Conservation (phyloP, 2,888 invertebrate species). For the Morpho deidamia region DNA sequence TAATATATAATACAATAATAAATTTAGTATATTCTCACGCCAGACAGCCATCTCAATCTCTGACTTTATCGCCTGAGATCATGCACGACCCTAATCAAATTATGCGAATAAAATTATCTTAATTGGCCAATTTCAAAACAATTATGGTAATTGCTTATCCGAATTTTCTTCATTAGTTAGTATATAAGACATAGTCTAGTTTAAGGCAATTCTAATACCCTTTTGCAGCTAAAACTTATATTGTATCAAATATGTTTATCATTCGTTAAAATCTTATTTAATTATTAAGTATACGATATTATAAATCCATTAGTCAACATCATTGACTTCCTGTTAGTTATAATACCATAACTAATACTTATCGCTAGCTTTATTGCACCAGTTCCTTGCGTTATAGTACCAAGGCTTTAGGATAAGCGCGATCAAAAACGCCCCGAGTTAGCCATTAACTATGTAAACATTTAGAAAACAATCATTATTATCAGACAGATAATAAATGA, state of each 20-base stretch:
- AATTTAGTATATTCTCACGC: constrained; percentile 43
- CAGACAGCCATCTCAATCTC: constrained; percentile 49
- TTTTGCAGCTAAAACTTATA: background rate
- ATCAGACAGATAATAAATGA: constrained; percentile 7
- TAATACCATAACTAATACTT: constrained; percentile 12
- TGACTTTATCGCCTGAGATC: constrained; percentile 46
- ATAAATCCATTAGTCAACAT: constrained; percentile 7
- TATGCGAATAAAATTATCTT: constrained; percentile 59
- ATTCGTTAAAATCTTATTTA: constrained; percentile 3
- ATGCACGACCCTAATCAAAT: constrained; percentile 41
- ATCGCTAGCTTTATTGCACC: constrained; percentile 9
- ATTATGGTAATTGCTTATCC: background rate
- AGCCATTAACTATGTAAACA: constrained; percentile 12
- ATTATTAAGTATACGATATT: constrained; percentile 6
- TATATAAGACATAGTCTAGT: too few relatives aligned
- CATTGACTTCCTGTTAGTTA: constrained; percentile 12
- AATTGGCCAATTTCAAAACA: constrained; percentile 34
- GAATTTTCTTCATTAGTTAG: too few relatives aligned
- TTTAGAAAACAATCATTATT: constrained; percentile 10
- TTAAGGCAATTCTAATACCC: too few relatives aligned
- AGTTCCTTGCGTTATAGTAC: constrained; percentile 6
- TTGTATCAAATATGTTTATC: background rate
- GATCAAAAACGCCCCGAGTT: constrained; percentile 8
- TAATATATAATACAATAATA: constrained; percentile 14
- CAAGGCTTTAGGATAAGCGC: constrained; percentile 8